Evolutionary conservation across 2,888 invertebrate genomes (phyloP).

Genomic region (Hemicrepidius hirtus): DNA sequence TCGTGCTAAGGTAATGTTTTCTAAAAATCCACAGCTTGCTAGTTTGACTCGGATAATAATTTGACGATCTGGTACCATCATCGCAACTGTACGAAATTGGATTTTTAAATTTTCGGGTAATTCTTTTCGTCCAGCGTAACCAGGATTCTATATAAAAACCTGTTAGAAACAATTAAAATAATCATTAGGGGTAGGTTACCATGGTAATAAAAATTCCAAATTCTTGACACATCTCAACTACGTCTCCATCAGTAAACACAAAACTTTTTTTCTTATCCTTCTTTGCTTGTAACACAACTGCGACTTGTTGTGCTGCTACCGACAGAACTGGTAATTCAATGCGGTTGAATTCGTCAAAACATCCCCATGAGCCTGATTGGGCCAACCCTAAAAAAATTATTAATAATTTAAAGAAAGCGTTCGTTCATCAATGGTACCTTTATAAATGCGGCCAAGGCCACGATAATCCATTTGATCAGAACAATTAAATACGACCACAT

Average conservation of each 20-base stretch:
- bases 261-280: slow-evolving; percentile 95
- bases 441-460: slow-evolving; percentile 95
- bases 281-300: slow-evolving; percentile 92
- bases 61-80: slow-evolving; percentile 99
- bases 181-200: too few species aligned
- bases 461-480: slow-evolving; percentile 99
- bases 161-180: too few species aligned
- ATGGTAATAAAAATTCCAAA: slow-evolving; percentile 98
- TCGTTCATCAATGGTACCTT: too few species aligned
- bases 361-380: slow-evolving; percentile 98
- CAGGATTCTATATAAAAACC: slow-evolving; percentile 97
- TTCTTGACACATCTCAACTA: slow-evolving; percentile 93
- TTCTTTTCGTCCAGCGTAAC: slow-evolving; percentile 97
- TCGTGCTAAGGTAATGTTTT: slow-evolving; percentile 94
- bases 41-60: slow-evolving; percentile 97
- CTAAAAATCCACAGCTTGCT: slow-evolving; percentile 96
- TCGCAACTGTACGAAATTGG: slow-evolving; percentile 97
- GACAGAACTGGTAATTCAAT: slow-evolving; percentile 95
- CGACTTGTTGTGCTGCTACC: slow-evolving; percentile 98
- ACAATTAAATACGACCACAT: slow-evolving; percentile 97
- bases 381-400: slow-evolving; percentile 78
- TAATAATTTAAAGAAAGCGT: too few species aligned
- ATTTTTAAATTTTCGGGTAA: slow-evolving; percentile 98
- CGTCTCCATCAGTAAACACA: slow-evolving; percentile 95
- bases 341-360: slow-evolving; percentile 97